Evolutionary conservation across 2,797 vertebrate species (phyloP).

Genomic region (Tapera naevia): DNA sequence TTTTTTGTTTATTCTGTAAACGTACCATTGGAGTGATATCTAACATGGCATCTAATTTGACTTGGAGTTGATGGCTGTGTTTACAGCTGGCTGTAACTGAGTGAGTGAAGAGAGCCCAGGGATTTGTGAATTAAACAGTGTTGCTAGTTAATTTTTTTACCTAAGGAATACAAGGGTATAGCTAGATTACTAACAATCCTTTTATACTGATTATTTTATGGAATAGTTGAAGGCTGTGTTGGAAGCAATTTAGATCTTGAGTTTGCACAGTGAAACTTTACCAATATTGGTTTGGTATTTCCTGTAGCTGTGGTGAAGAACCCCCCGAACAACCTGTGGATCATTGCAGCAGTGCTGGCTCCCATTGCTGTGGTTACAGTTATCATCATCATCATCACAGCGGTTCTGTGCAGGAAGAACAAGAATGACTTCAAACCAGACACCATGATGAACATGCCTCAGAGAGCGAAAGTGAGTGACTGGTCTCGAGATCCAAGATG

Average conservation of each 20-base stretch:
- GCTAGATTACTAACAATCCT: not conserved
- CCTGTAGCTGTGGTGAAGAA: slow-evolving; percentile 93
- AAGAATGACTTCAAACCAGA: slow-evolving; percentile 96
- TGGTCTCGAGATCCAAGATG: rapidly evolving
- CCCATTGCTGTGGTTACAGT: slow-evolving; percentile 93
- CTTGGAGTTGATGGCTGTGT: not conserved
- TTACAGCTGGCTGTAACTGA: not conserved
- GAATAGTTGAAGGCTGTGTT: not conserved
- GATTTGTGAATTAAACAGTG: not conserved
- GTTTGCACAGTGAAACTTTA: not conserved
- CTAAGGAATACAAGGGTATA: not conserved
- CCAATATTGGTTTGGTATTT: not conserved
- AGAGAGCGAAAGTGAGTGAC: slow-evolving; percentile 87
- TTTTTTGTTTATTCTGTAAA: not conserved
- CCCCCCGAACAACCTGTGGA: slow-evolving; percentile 97
- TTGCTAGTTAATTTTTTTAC: not conserved
- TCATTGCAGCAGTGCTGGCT: slow-evolving; percentile 94
- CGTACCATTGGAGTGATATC: not conserved
- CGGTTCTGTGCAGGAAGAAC: slow-evolving; percentile 97
- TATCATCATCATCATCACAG: slow-evolving; percentile 97
- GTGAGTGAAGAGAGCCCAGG: not conserved
- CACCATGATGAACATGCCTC: slow-evolving; percentile 92
- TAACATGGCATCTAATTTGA: not conserved
- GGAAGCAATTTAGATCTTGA: not conserved
- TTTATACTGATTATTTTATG: not conserved